Conservation (phyloP, 2,797 vertebrate species). For the Hemitrygon akajei region DNA sequence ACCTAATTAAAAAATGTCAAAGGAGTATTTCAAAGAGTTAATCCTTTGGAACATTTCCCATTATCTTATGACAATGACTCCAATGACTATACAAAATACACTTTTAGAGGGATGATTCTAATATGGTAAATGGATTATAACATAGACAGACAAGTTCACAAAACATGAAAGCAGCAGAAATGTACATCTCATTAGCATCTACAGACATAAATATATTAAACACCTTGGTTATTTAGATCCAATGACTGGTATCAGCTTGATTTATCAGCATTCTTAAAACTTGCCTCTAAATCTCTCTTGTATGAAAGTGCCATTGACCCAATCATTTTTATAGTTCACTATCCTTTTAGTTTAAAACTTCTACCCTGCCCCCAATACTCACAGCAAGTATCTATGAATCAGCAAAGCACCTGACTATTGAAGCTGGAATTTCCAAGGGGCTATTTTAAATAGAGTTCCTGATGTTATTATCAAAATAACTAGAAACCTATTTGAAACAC, state of each 20-base stretch:
- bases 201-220: background rate
- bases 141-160: background rate
- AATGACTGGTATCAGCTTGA: background rate
- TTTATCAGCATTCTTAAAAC: background rate
- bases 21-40: background rate
- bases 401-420: background rate
- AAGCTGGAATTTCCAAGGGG: background rate
- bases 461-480: background rate
- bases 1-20: background rate
- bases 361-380: too few species aligned
- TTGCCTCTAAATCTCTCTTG: background rate
- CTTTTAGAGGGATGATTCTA: background rate
- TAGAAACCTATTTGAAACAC: background rate
- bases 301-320: background rate
- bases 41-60: background rate
- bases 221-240: background rate
- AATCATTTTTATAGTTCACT: background rate
- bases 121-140: background rate
- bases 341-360: background rate
- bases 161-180: background rate
- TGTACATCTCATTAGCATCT: background rate
- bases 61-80: background rate
- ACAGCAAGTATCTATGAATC: background rate
- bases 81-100: background rate
- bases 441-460: background rate